Base-by-base conservation (phyloP, 2,797 vertebrate genomes). In the Gymnodraco acuticeps region DNA sequence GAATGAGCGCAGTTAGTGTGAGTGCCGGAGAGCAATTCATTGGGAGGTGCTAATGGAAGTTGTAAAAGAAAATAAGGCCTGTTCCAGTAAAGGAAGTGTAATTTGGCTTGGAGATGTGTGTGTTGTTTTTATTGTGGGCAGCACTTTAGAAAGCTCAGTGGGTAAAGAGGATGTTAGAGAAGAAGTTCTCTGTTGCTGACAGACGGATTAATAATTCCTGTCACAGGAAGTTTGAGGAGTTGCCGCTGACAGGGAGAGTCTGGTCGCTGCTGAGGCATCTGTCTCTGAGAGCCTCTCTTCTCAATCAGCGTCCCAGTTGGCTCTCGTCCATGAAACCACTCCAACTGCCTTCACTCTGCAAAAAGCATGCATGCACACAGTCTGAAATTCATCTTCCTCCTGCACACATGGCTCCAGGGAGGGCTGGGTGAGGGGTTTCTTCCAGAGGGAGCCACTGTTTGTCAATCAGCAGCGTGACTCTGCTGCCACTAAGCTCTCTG, bases 171-270 rank as follows among this genome's bases (percentile, higher is more conserved):
- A 19, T 50, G 42, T 41, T 20, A 72, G 52, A 55, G 60, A 68
- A 54, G 81, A 78, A 82, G 73, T 65, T 70, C 14, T 52, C 23
- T 69, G 70, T 84, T 75, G 74, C 81, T 87, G 85, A 89, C 85
- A 81, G 90, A 89, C 77, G 38, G 77, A 82, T 84, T 82, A 87
- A 92, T 92, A 90, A 85, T 87, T 87, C 88, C 86, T 88, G 91
- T 91, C 80, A 75, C 64, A 55, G 84, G 71, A 81, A 82, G 75
- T 88, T 85, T 84, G 70, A 86, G 64, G 73, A 65, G 69, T 64
- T 0, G 10, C 68, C 69, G 83, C 85, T 90, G 89, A 89, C 77
- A 48, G 71, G 59, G 85, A 12, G 78, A 80, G 71, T 70, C 75
- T 46, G 48, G 66, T 85, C 82, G 88, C 88, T 82, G 56, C 16